A percentile compares a stretch with the other conserved stretches of the same genome.
Evolutionary conservation across 2,797 vertebrate species (phyloP).

Genomic region (Urophycis tenuis): DNA sequence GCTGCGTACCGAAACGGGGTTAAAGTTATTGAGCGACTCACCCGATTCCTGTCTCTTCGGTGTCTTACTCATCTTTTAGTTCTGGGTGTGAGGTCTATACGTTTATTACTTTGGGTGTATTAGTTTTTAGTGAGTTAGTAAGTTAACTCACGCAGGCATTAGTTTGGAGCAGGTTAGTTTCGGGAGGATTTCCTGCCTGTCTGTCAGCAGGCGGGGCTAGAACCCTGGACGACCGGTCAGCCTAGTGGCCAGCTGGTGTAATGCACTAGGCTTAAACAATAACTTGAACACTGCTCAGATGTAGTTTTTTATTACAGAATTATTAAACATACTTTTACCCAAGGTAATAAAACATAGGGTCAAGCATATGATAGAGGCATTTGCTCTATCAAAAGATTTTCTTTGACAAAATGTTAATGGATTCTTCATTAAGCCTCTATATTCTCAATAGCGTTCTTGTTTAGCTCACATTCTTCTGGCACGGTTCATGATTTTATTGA

Average conservation of each 20-base stretch:
- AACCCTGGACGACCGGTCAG: too few relatives aligned
- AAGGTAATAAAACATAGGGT: too few relatives aligned
- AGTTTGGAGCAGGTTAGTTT: background rate
- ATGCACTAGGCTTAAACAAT: background rate
- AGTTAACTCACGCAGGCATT: too few relatives aligned
- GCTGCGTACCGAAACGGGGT: background rate
- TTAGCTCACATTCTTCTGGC: too few relatives aligned
- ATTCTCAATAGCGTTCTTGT: too few relatives aligned
- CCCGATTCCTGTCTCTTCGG: constrained; percentile 39
- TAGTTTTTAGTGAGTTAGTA: constrained; percentile 3
- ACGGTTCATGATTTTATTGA: background rate
- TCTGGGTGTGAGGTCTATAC: background rate
- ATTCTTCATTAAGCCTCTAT: too few relatives aligned
- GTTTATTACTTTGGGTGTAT: background rate
- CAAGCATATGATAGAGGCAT: too few relatives aligned
- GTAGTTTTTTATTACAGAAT: too few relatives aligned
- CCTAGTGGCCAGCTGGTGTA: background rate
- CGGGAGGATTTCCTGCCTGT: constrained; percentile 47
- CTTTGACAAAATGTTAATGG: too few relatives aligned
- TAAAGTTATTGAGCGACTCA: constrained; percentile 29
- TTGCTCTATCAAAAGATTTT: too few relatives aligned
- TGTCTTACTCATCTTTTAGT: constrained; percentile 37
- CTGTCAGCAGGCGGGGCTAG: background rate
- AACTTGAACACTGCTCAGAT: too few relatives aligned
- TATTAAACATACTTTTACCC: too few relatives aligned